Percentiles rank a stretch among this genome's conserved stretches.
Conservation (phyloP, 2,113 vertebrate species). For the Bucco capensis region DNA sequence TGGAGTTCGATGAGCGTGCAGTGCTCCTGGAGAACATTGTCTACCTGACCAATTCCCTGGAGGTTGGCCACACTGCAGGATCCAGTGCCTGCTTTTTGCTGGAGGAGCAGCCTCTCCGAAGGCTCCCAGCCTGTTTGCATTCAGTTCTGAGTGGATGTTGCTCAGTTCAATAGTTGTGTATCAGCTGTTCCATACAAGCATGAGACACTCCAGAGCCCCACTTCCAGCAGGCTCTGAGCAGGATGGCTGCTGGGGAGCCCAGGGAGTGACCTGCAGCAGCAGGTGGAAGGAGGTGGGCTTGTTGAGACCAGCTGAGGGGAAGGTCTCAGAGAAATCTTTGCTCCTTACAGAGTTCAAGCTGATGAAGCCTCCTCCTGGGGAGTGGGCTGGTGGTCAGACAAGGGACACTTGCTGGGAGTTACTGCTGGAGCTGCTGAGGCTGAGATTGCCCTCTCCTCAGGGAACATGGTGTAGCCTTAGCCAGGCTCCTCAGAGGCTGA, state of each 20-base stretch:
- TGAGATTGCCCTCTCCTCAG: no score
- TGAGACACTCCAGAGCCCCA: background rate
- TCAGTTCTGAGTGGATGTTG: background rate
- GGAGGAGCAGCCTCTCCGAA: background rate
- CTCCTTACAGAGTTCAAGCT: background rate
- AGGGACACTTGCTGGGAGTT: background rate
- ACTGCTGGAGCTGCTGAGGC: background rate
- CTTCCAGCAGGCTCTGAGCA: background rate
- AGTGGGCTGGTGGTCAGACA: background rate
- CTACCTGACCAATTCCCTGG: conserved; percentile 92
- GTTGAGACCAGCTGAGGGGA: background rate
- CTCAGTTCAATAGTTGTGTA: background rate
- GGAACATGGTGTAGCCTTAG: no score
- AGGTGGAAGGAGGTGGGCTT: background rate
- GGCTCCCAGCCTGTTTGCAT: background rate
- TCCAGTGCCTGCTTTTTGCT: background rate
- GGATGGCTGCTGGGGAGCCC: background rate
- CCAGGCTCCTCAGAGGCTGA: background rate
- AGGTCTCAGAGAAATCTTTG: background rate
- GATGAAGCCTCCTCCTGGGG: background rate
- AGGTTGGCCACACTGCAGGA: conserved; percentile 70
- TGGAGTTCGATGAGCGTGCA: conserved; percentile 91
- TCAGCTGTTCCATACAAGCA: background rate
- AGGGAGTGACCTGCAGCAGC: background rate
- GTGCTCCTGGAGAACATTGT: conserved; percentile 94